phyloP scores from a whole-genome alignment of 2,888 invertebrate species.

The Zaprionus obscuricornis region DNA sequence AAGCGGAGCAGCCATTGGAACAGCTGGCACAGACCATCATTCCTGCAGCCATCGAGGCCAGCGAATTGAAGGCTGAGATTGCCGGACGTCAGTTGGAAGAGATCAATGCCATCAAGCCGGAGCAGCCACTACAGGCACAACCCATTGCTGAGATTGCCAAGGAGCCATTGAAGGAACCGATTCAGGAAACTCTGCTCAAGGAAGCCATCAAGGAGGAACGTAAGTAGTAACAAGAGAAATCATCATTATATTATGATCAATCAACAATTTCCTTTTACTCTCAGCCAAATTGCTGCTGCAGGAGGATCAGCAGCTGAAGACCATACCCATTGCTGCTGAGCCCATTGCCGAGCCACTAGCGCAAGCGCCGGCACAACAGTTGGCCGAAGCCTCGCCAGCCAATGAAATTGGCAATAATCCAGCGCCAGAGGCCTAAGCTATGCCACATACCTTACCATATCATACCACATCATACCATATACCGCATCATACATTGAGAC shows the following conservation, averaged over 20 bases:
- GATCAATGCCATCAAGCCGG: conserved; percentile 61
- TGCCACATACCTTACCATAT: too few relatives aligned
- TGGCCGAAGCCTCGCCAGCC: conserved; percentile 9
- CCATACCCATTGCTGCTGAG: conserved; percentile 27
- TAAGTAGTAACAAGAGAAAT: too few relatives aligned
- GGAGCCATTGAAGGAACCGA: conserved; percentile 28
- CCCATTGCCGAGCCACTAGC: conserved; percentile 27
- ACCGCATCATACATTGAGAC: conserved; percentile 23
- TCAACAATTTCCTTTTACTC: not conserved
- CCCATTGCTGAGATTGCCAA: conserved; percentile 29
- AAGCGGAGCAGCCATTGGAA: conserved; percentile 34
- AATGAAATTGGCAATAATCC: conserved; percentile 37
- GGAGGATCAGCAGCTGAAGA: conserved; percentile 40
- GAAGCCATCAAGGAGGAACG: conserved; percentile 49
- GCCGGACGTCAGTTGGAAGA: conserved; percentile 71
- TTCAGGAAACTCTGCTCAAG: conserved; percentile 10
- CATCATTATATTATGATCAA: not conserved
- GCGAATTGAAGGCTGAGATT: conserved; percentile 59
- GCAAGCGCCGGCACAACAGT: conserved; percentile 28
- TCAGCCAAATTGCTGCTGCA: conserved; percentile 33
- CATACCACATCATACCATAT: too few relatives aligned
- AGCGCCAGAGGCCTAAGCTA: conserved; percentile 39
- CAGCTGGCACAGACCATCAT: conserved; percentile 37
- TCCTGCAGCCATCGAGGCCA: conserved; percentile 48
- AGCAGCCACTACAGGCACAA: too few relatives aligned